phyloP scores from a whole-genome alignment of 2,113 vertebrate genomes.

The Marcusenius ussheri region DNA sequence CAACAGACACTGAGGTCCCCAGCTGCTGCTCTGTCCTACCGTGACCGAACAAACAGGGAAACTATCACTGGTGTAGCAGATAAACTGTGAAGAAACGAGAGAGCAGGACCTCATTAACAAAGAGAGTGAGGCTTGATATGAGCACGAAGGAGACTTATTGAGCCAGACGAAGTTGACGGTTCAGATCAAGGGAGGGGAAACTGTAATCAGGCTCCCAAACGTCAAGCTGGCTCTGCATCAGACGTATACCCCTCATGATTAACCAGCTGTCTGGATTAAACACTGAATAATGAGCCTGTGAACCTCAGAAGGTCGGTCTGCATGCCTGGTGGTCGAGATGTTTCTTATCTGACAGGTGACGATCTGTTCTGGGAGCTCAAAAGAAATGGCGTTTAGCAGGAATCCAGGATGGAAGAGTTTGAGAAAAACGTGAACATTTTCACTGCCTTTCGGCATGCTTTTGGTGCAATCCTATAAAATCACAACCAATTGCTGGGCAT shows the following conservation, averaged over 20 bases:
- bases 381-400: not conserved
- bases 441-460: not conserved
- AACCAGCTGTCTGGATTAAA: conserved; percentile 22
- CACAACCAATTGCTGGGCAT: not conserved
- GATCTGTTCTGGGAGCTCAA: not conserved
- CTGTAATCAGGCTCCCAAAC: not conserved
- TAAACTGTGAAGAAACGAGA: not conserved
- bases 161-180: not conserved
- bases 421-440: not conserved
- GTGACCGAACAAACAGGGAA: not conserved
- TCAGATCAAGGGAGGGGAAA: not conserved
- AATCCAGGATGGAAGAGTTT: not conserved
- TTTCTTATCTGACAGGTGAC: not conserved
- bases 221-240: not conserved
- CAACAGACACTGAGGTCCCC: not conserved
- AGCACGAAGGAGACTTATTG: not conserved
- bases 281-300: not conserved
- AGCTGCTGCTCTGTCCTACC: not conserved
- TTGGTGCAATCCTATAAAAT: not conserved
- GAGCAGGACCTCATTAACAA: not conserved
- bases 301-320: conserved; percentile 27
- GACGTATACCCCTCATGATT: conserved; percentile 9
- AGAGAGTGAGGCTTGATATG: not conserved
- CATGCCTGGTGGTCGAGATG: not conserved
- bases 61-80: not conserved